These are phyloP conservation scores for Kobus ellipsiprymnus DNA, from an alignment of 2,113 vertebrate species.

Conservation along the genomic window DNA sequence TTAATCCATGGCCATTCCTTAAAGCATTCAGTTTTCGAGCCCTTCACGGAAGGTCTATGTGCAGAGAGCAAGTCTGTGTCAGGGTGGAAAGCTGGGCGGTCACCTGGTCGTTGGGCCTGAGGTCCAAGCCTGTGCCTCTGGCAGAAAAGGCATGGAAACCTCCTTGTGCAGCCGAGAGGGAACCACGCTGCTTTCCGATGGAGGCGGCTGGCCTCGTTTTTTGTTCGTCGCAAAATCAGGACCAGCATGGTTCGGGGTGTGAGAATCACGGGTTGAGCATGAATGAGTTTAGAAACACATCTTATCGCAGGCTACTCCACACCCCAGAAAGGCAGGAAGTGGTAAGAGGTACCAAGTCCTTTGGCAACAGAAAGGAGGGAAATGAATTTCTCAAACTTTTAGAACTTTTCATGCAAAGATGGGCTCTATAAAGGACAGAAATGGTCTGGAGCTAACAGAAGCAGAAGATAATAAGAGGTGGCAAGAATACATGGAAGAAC, in stretches of 20 bases:
- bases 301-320: fast-evolving
- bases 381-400: neutral
- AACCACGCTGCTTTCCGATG: fast-evolving
- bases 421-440: no score
- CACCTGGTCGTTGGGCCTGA: fast-evolving
- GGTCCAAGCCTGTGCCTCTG: neutral
- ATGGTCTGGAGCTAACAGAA: no score
- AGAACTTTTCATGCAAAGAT: no score
- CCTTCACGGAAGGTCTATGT: fast-evolving
- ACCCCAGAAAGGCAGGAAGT: neutral
- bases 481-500: no score
- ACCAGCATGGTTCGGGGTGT: fast-evolving
- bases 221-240: fast-evolving
- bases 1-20: neutral
- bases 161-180: fast-evolving
- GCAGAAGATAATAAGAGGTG: no score
- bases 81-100: neutral
- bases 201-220: fast-evolving
- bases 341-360: neutral
- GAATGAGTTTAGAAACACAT: neutral
- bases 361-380: neutral
- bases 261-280: fast-evolving
- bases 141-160: fast-evolving
- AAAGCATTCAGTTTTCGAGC: neutral
- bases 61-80: neutral